Conservation (phyloP, 2,113 vertebrate species). For the Dicaeum eximium region DNA sequence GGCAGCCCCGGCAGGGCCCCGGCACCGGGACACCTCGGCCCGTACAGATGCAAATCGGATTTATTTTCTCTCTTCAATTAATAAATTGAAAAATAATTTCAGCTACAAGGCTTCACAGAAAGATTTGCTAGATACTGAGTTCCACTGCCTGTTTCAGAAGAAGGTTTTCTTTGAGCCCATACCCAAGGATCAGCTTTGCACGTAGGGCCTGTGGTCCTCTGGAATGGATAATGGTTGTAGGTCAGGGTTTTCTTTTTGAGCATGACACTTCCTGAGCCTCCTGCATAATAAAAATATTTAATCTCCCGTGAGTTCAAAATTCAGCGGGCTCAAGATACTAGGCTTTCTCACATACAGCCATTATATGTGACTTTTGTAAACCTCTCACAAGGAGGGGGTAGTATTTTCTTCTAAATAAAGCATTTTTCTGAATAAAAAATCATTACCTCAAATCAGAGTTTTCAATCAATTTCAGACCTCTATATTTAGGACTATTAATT, state of each 20-base stretch:
- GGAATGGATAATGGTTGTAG: accelerated
- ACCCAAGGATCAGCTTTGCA: accelerated
- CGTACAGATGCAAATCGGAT: neutral
- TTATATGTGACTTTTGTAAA: neutral
- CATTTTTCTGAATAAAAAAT: neutral
- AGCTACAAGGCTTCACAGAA: neutral
- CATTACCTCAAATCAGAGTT: neutral
- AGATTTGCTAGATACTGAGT: neutral
- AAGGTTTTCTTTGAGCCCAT: accelerated
- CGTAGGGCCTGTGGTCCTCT: accelerated
- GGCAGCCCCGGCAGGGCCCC: accelerated
- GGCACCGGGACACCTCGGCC: accelerated
- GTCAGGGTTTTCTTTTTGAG: neutral
- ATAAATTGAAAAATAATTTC: neutral
- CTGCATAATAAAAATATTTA: neutral
- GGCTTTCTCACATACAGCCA: neutral
- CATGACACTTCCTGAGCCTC: neutral
- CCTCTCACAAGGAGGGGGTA: neutral
- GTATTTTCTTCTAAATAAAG: neutral
- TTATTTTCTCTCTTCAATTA: neutral
- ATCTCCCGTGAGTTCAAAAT: neutral
- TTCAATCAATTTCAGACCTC: neutral
- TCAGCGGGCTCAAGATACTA: neutral
- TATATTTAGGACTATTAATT: neutral
- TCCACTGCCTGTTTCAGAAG: neutral